Base-by-base conservation (phyloP, 2,888 invertebrate species). In the Linyphia triangularis region DNA sequence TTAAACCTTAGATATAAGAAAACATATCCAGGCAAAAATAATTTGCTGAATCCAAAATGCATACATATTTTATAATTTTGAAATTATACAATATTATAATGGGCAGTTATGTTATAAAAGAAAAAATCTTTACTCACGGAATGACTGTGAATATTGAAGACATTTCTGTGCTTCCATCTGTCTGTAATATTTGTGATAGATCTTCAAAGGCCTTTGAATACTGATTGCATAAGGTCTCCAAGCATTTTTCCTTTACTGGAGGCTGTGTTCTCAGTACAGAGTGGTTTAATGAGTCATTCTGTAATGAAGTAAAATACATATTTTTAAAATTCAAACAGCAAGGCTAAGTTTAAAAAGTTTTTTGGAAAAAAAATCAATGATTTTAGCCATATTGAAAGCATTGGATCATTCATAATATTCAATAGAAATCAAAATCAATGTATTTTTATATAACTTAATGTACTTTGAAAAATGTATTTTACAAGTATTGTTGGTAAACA, bases 181-280 rank as follows among this genome's bases (percentile, higher is more conserved):
- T 57, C 10, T 57, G 26, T 22, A 88, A 43, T 59, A 88, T n/a
- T 13, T 75, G 67, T 19, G 72, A 73, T 22, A 88, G 63, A 43
- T 75, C 73, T 69, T 82, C 81, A 19, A 88, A 24, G 10, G 81
- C 43, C n/a, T 59, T 75, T 4, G 72, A 61, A 82, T 81, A 88
- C 59, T 88, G 69, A 10, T 28, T 57, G n/a, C 51, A 40, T 43
- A 81, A 4, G 9, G 22, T 88, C 33, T 81, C 69, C n/a, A 30
- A 40, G 6, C 59, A 30, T 16, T 22, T 22, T 0, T 75, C 33
- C 16, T 67, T 81, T 2, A 22, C 19, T 19, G 73, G 26, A 13
- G 59, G 22, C 28, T 37, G 40, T 4, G 59, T 40, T 75, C 40
- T 59, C 13, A 57, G 24, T 13, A 57, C 40, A 2, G 65, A 28